A percentile compares a stretch with the other conserved stretches of the same genome.
phyloP scores from a whole-genome alignment of 2,113 vertebrate genomes.

The Lycaon pictus region DNA sequence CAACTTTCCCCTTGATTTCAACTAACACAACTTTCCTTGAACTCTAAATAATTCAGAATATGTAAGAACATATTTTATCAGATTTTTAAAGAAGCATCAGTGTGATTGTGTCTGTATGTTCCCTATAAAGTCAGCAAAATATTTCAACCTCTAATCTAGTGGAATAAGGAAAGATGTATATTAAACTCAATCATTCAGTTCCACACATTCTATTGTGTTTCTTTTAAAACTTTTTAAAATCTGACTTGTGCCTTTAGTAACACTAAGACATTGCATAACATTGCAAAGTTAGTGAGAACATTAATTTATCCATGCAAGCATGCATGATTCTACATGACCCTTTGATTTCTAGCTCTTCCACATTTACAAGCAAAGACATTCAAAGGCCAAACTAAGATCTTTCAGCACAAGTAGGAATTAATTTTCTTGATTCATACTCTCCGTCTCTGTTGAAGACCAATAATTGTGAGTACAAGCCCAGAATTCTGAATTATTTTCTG shows the following conservation, averaged over 20 bases:
- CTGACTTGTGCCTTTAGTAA: background rate
- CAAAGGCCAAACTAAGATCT: background rate
- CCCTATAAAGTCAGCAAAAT: background rate
- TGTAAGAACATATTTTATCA: background rate
- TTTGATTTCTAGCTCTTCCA: background rate
- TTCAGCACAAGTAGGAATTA: background rate
- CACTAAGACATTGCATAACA: background rate
- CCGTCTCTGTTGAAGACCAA: background rate
- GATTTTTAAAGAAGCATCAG: background rate
- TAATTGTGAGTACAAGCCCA: background rate
- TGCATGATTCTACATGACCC: background rate
- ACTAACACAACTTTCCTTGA: background rate
- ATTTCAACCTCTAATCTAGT: background rate
- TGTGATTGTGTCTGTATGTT: background rate
- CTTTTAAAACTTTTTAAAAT: constrained; percentile 3
- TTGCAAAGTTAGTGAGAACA: background rate
- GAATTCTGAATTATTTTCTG: background rate
- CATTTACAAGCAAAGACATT: background rate
- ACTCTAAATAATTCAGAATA: background rate
- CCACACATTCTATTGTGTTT: background rate
- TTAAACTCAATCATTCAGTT: background rate
- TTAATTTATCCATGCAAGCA: background rate
- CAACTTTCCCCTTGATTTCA: background rate
- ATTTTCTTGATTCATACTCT: background rate
- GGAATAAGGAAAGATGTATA: background rate